These are phyloP conservation scores for Falcaria lacertinaria DNA, from an alignment of 2,888 invertebrate genomes.

Conservation along the genomic window DNA sequence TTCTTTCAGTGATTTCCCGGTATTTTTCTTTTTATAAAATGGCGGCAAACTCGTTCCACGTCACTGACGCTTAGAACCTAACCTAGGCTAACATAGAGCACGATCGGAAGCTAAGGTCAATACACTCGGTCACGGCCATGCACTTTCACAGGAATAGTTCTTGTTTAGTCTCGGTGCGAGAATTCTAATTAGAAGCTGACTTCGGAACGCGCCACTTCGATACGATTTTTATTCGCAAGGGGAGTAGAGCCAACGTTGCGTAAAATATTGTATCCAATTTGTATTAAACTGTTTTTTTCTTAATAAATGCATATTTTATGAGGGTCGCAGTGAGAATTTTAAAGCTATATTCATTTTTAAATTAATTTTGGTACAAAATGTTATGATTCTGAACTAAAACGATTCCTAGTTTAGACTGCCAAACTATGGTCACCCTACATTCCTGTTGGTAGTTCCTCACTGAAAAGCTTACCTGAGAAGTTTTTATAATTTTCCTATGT, in stretches of 20 bases:
- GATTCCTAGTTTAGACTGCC: no score
- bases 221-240: neutral
- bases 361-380: no score
- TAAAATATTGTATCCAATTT: neutral
- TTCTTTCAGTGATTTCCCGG: conserved; percentile 26
- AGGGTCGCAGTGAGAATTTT: no score
- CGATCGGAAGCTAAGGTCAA: conserved; percentile 63
- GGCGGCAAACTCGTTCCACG: conserved; percentile 43
- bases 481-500: no score
- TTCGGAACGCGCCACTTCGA: neutral
- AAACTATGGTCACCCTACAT: no score
- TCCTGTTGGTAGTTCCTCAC: no score
- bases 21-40: conserved; percentile 35
- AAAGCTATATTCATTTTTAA: no score
- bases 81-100: conserved; percentile 70
- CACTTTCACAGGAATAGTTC: conserved; percentile 69
- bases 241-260: neutral
- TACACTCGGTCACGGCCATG: conserved; percentile 72
- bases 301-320: no score
- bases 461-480: no score
- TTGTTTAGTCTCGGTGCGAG: conserved; percentile 54
- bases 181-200: conserved; percentile 45
- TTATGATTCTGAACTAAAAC: no score
- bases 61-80: conserved; percentile 55
- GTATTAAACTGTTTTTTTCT: no score